Conservation (phyloP, 2,797 vertebrate genomes). For the Kryptopterus vitreolus region DNA sequence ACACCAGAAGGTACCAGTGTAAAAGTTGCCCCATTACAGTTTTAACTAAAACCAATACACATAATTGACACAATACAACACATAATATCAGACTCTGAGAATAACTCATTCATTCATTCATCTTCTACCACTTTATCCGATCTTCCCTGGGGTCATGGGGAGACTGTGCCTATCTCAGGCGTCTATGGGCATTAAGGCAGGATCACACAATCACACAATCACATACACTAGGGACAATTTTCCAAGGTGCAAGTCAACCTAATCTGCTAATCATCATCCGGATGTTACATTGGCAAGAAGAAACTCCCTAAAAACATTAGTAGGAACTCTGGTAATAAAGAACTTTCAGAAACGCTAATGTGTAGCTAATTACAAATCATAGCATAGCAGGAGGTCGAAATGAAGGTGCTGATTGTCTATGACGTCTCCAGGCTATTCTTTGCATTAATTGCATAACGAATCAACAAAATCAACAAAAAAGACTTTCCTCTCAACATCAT, state of each 20-base stretch:
- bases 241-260: too few species aligned
- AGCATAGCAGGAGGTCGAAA: constrained; percentile 25
- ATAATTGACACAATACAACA: too few species aligned
- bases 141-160: too few species aligned
- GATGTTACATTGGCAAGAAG: background rate
- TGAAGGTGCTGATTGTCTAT: constrained; percentile 6
- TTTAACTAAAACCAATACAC: too few species aligned
- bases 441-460: constrained; percentile 30
- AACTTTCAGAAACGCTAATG: constrained; percentile 20
- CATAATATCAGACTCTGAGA: background rate
- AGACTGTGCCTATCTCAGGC: too few species aligned
- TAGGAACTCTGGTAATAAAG: background rate
- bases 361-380: constrained; percentile 31
- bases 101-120: too few species aligned
- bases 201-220: too few species aligned
- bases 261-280: background rate
- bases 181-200: too few species aligned
- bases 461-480: background rate
- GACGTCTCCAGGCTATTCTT: constrained; percentile 19
- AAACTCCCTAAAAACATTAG: constrained; percentile 1
- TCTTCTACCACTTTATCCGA: too few species aligned
- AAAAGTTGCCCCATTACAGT: too few species aligned
- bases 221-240: too few species aligned
- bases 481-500: background rate
- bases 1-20: too few species aligned